These are phyloP conservation scores for Microtus agrestis DNA, from an alignment of 2,797 vertebrate species.

Conservation along the genomic window DNA sequence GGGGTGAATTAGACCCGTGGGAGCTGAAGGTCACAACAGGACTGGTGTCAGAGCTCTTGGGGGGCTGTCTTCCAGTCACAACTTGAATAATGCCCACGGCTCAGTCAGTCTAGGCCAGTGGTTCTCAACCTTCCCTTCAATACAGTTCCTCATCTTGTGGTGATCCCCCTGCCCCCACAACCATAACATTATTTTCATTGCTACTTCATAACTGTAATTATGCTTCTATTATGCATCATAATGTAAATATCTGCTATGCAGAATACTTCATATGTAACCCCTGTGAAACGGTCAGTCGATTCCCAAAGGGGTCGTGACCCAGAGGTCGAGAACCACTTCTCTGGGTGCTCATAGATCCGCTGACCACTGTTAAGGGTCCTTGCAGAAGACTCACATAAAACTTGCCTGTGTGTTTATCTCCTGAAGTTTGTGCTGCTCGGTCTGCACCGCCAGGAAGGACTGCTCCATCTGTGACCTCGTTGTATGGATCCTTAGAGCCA, in stretches of 20 bases:
- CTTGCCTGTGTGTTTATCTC: not conserved
- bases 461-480: not conserved
- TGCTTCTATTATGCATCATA: not conserved
- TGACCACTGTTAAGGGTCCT: not conserved
- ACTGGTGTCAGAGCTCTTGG: rapidly evolving
- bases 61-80: not conserved
- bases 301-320: not conserved
- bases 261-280: not conserved
- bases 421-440: not conserved
- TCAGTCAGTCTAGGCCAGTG: rapidly evolving
- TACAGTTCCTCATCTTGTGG: not conserved
- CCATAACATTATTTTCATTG: not conserved
- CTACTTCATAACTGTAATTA: not conserved
- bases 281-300: not conserved
- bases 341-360: rapidly evolving
- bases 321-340: not conserved
- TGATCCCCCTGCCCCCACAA: not conserved
- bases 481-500: not conserved
- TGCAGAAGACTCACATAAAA: rapidly evolving
- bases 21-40: not conserved
- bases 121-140: not conserved
- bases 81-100: not conserved
- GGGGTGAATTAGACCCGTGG: rapidly evolving
- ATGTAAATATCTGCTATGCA: not conserved
- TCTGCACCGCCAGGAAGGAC: not conserved